phyloP scores from a whole-genome alignment of 2,113 vertebrate species.

The Onychorhynchus coronatus region DNA sequence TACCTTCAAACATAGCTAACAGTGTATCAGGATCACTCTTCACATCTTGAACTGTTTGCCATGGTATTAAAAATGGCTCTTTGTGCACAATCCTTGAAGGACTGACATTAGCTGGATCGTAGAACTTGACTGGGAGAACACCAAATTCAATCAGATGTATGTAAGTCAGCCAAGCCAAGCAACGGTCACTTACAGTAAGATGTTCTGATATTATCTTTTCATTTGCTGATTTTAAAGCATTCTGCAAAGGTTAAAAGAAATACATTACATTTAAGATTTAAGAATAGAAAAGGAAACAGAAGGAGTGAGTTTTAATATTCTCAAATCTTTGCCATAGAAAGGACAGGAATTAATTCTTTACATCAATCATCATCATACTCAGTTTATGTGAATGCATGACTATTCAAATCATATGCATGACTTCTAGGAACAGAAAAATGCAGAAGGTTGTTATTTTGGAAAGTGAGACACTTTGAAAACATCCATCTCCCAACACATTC shows the following conservation, averaged over 20 bases:
- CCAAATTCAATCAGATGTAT: constrained; percentile 91
- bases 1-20: constrained; percentile 87
- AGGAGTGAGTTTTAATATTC: neutral
- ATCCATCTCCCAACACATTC: neutral
- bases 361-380: neutral
- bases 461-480: neutral
- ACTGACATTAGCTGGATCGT: constrained; percentile 81
- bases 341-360: neutral
- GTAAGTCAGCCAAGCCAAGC: constrained; percentile 89
- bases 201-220: constrained; percentile 63
- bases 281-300: neutral
- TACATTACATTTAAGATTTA: neutral
- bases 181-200: constrained; percentile 79
- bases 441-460: neutral
- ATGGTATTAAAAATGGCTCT: constrained; percentile 86
- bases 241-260: constrained; percentile 73
- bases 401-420: neutral
- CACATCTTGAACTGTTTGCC: constrained; percentile 80
- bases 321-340: neutral
- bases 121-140: constrained; percentile 82
- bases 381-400: neutral
- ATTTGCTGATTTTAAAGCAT: constrained; percentile 78
- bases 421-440: neutral
- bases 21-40: constrained; percentile 80
- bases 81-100: constrained; percentile 85